Base-by-base conservation (phyloP, 2,797 vertebrate genomes). In the Argentina silus region DNA sequence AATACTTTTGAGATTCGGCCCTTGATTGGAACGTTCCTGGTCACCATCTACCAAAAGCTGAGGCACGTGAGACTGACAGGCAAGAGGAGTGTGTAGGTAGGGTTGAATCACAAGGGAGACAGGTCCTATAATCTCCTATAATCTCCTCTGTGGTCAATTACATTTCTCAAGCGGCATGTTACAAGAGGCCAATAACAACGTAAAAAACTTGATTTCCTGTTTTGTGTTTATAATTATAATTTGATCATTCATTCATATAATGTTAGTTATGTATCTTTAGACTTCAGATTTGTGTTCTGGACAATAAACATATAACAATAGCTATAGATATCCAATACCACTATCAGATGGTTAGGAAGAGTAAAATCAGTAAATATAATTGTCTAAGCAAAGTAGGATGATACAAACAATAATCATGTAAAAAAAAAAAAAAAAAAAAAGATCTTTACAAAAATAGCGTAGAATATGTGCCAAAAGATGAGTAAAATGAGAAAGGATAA, bases 301-400 rank as follows among this genome's bases (percentile, higher is more conserved):
- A 36, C 27, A n/a, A 10, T 8, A 23, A 19, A 57, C 7, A 23
- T 19, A 12, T 21, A 59, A 21, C 19, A 21, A 9, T 19, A 59
- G 10, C 17, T 10, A 19, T 21, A 59, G 19, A 59, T 59, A 59
- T 59, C 3, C 15, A 62, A n/a, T n/a, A n/a, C n/a, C 42, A 69
- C 17, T 73, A 48, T 36, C 42, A 60, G 47, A 59, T 59, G 69
- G 51, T 65, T 71, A 50, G 27, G 27, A 36, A 36, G 53, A 71
- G 15, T 67, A 76, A 51, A 71, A 76, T 62, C 48, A 68, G 59
- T 69, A 51, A 19, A 55, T 71, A 17, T 60, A 62, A 36, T 36
- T 36, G 27, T 36, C 27, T 67, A 43, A 51, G 44, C 7, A 72
- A 45, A 10, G 64, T 44, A 59, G 56, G 51, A 73, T 63, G 48